These are phyloP conservation scores for Penaeus monodon DNA, from an alignment of 2,888 invertebrate species.

Conservation along the genomic window DNA sequence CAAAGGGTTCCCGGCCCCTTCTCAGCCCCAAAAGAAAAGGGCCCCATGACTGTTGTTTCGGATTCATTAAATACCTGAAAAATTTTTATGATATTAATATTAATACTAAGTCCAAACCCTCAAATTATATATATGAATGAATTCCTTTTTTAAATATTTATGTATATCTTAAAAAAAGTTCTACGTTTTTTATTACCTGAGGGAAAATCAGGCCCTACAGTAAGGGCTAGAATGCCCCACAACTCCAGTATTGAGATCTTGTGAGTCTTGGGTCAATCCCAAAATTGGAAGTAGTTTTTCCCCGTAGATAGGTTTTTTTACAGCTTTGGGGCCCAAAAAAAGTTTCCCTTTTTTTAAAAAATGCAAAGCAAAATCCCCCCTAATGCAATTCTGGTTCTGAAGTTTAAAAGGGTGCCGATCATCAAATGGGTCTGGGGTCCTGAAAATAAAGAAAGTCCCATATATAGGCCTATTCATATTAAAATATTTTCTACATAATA, in stretches of 20 bases:
- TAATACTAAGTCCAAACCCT: background rate
- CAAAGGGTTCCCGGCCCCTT: constrained; percentile 87
- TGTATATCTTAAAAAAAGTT: too few relatives aligned
- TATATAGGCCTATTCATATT: too few relatives aligned
- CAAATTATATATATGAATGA: too few relatives aligned
- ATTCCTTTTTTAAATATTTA: too few relatives aligned
- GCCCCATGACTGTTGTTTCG: constrained; percentile 84
- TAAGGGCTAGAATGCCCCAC: constrained; percentile 89
- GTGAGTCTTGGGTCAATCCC: constrained; percentile 79
- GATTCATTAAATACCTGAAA: constrained; percentile 76
- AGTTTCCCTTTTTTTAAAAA: constrained; percentile 94
- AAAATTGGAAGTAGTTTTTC: constrained; percentile 82
- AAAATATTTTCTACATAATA: too few relatives aligned
- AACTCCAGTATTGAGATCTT: constrained; percentile 87
- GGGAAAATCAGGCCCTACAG: constrained; percentile 97
- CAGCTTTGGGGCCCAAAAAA: too few relatives aligned
- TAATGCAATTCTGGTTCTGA: constrained; percentile 90
- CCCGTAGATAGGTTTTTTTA: constrained; percentile 90
- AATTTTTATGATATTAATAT: constrained; percentile 3
- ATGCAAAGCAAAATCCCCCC: constrained; percentile 91
- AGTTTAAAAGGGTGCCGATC: constrained; percentile 94
- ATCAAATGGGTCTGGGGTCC: constrained; percentile 98
- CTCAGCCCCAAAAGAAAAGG: constrained; percentile 93
- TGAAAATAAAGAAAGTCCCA: constrained; percentile 19
- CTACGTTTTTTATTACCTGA: constrained; percentile 72